phyloP scores from a whole-genome alignment of 1,140 invertebrate species.

The Linepithema humile region DNA sequence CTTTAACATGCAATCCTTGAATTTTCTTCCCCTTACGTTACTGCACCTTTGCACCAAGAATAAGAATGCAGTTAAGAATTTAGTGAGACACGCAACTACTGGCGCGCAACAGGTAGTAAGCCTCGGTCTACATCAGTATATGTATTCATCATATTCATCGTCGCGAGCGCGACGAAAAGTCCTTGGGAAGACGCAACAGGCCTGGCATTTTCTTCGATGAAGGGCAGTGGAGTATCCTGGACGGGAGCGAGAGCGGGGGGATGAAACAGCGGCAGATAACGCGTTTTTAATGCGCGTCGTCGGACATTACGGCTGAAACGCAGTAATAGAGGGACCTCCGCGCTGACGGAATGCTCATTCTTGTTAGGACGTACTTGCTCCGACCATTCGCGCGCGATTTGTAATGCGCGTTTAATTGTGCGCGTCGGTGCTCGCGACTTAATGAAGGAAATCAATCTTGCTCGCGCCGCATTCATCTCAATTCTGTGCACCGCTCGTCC shows the following conservation, averaged over 20 bases:
- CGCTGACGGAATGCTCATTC: conserved; percentile 49
- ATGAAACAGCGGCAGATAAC: conserved; percentile 67
- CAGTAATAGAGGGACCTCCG: conserved; percentile 33
- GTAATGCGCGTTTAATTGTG: conserved; percentile 72
- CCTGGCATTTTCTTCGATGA: conserved; percentile 19
- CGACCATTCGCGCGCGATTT: conserved; percentile 17
- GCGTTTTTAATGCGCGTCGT: conserved; percentile 67
- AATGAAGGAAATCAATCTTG: conserved; percentile 72
- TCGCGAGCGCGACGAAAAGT: conserved; percentile 51
- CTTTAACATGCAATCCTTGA: too few relatives aligned
- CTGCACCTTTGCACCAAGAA: background rate
- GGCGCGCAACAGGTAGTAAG: background rate
- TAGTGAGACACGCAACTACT: background rate
- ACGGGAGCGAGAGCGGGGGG: conserved; percentile 36
- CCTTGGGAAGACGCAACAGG: conserved; percentile 62
- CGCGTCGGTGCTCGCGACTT: conserved; percentile 47
- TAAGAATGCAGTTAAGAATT: conserved; percentile 20
- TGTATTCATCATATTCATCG: conserved; percentile 54
- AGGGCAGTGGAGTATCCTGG: conserved; percentile 1
- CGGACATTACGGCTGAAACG: conserved; percentile 63
- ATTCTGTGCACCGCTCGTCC: conserved; percentile 26
- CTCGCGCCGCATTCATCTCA: conserved; percentile 67
- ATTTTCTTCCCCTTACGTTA: background rate
- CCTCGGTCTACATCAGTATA: conserved; percentile 55
- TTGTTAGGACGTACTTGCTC: conserved; percentile 47